Base-by-base conservation (phyloP, 2,888 invertebrate species). In the Choristoneura rosaceana region DNA sequence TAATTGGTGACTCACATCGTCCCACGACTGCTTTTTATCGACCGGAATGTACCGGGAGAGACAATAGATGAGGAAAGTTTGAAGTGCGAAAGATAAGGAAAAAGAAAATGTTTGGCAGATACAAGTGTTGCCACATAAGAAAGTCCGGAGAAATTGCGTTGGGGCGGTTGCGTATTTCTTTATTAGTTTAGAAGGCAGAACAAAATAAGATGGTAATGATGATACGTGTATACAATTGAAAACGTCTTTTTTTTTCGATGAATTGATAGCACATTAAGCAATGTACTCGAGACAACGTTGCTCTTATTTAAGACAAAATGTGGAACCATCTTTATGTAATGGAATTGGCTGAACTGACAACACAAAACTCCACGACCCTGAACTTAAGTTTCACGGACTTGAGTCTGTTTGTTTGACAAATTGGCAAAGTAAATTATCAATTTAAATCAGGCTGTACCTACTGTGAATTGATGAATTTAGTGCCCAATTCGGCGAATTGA, bases 1-100 rank as follows among this genome's bases (percentile, higher is more conserved):
- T 91, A 91, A 90, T 91, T 88, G 86, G 84, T 87, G 88, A 89
- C 80, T 89, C 90, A 88, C 76, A 77, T 78, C 81, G 79, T 76
- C 78, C 77, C 76, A 76, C 79, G 75, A 75, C 75, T 76, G 82
- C 80, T 80, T 78, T 78, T 43, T 83, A 84, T 86, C 83, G 82
- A 86, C 77, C 80, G 79, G 67, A 75, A 73, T 78, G 70, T 43
- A 74, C 77, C 34, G 55, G 58, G 33, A 43, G 62, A 38, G 14
- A 52, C 52, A 58, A 10, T n/a, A 66, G 9, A 50, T 43, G 45
- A 61, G 25, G 12, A 58, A 41, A 63, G 47, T 68, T 63, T 45
- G 33, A 14, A 62, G 63, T 58, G 45, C 41, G 41, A 68, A 66
- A 66, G 62, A 65, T 70, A 50, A 70, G 65, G 41, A 15, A 63